A percentile compares a stretch with the other conserved stretches of the same genome.
phyloP scores from a whole-genome alignment of 2,113 vertebrate species.

The Cryptomyrus ogoouensis region DNA sequence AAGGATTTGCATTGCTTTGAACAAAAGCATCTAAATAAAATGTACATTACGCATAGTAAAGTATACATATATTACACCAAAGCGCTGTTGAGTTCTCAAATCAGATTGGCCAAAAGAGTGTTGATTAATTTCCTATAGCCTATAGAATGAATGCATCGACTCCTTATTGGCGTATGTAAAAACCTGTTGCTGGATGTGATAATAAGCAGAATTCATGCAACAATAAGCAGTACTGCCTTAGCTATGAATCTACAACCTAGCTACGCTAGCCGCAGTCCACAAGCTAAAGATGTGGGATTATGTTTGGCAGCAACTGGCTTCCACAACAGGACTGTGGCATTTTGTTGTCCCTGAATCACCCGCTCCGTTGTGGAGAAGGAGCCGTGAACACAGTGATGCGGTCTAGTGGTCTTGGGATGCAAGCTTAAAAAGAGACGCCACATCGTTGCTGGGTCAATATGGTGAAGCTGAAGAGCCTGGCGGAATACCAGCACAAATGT shows the following conservation, averaged over 20 bases:
- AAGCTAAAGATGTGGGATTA: not conserved
- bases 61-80: not conserved
- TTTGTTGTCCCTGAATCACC: not conserved
- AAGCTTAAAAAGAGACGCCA: not conserved
- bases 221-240: not conserved
- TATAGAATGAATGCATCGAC: not conserved
- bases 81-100: not conserved
- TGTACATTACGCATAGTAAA: not conserved
- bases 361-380: not conserved
- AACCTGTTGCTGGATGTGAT: not conserved
- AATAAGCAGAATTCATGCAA: not conserved
- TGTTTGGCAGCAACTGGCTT: not conserved
- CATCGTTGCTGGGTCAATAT: not conserved
- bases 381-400: not conserved
- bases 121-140: not conserved
- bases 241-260: not conserved
- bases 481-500: not conserved
- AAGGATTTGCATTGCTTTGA: not conserved
- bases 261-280: not conserved
- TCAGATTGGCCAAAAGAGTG: not conserved
- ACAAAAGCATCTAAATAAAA: not conserved
- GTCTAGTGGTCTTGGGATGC: not conserved
- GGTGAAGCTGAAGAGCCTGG: not conserved
- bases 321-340: not conserved
- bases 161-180: not conserved